phyloP scores from a whole-genome alignment of 2,888 invertebrate genomes.

The Hipparchia sbordonii region DNA sequence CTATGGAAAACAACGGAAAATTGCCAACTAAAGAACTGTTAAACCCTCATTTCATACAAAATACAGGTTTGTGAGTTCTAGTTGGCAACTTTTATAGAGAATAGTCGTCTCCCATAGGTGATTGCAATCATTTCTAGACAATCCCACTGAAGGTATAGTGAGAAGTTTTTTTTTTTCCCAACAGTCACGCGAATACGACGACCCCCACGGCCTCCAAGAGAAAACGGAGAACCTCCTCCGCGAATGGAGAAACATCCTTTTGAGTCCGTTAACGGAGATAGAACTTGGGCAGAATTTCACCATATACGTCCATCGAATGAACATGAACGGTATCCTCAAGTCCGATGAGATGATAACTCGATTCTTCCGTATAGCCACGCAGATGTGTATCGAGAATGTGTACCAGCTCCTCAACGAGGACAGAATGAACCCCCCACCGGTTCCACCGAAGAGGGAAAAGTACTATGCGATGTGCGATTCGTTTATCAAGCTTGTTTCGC shows the following conservation, averaged over 20 bases:
- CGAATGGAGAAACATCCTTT: slow-evolving; percentile 97
- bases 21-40: too few species aligned
- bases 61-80: too few species aligned
- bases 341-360: slow-evolving; percentile 98
- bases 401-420: slow-evolving; percentile 92
- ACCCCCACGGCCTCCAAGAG: slow-evolving; percentile 96
- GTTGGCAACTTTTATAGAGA: too few species aligned
- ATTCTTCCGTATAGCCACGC: slow-evolving; percentile 98
- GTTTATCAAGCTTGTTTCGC: slow-evolving; percentile 95
- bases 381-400: slow-evolving; percentile 97
- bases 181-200: slow-evolving; percentile 89
- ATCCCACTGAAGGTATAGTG: too few species aligned
- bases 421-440: slow-evolving; percentile 83
- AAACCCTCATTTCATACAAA: too few species aligned
- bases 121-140: too few species aligned
- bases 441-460: slow-evolving; percentile 89
- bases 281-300: slow-evolving; percentile 96
- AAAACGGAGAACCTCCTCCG: slow-evolving; percentile 96
- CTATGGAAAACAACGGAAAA: too few species aligned
- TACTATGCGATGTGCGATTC: slow-evolving; percentile 98
- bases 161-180: neutral
- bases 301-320: slow-evolving; percentile 98
- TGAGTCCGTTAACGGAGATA: slow-evolving; percentile 90
- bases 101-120: too few species aligned
- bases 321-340: slow-evolving; percentile 93